Evolutionary conservation across 2,888 invertebrate genomes (phyloP).

Genomic region (Escarpia spicata): DNA sequence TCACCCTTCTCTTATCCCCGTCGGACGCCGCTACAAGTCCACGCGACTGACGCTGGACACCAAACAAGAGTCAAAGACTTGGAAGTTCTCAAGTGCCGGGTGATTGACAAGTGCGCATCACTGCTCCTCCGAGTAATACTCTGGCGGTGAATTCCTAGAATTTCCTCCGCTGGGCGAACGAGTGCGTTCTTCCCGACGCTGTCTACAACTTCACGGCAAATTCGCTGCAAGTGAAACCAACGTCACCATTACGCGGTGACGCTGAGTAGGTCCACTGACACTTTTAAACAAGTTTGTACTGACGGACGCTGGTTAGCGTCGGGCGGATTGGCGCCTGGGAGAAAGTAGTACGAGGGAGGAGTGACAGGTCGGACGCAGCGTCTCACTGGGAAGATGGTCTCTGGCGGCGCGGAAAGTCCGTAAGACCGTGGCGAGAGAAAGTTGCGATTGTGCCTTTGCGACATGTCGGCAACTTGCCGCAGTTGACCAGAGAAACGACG

Average conservation of each 20-base stretch:
- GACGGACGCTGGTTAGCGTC: background rate
- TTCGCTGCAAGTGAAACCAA: background rate
- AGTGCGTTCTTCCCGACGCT: background rate
- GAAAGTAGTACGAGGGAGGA: background rate
- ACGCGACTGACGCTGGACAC: background rate
- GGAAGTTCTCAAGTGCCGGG: background rate
- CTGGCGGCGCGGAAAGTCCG: slow-evolving; percentile 4
- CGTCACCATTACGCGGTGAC: background rate
- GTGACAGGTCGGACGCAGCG: background rate
- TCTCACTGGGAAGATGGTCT: slow-evolving; percentile 14
- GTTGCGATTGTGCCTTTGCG: background rate
- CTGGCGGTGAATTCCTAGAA: background rate
- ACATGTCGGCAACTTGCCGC: background rate
- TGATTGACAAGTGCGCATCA: slow-evolving; percentile 3
- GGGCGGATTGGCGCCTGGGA: background rate
- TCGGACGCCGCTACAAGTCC: background rate
- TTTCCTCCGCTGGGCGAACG: background rate
- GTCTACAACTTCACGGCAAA: background rate
- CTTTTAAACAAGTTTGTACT: background rate
- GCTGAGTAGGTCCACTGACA: background rate
- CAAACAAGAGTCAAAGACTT: background rate
- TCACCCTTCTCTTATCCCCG: background rate
- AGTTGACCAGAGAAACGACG: background rate
- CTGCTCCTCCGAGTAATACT: slow-evolving; percentile 1
- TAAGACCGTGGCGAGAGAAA: background rate